Evolutionary conservation across 2,797 vertebrate species (phyloP).

Genomic region (Notolabrus celidotus): DNA sequence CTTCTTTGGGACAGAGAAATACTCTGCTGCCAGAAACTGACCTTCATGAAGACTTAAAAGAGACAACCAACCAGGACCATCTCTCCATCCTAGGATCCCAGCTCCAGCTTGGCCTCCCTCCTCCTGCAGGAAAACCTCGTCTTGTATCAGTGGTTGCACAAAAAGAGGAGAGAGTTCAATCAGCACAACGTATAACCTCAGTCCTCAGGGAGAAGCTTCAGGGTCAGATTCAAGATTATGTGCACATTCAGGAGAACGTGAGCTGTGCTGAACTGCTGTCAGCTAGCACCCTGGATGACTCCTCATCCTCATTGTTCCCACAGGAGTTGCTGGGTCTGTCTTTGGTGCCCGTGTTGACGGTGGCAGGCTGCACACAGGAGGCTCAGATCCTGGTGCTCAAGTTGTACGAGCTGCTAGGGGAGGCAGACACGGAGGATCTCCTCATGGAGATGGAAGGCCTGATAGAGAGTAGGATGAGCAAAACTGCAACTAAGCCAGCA

Average conservation of each 20-base stretch:
- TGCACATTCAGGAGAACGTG: constrained; percentile 61
- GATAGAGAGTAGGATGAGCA: constrained; percentile 68
- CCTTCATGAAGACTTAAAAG: constrained; percentile 13
- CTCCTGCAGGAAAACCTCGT: constrained; percentile 16
- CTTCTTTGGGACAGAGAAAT: constrained; percentile 36
- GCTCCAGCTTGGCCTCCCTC: constrained; percentile 16
- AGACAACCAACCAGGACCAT: constrained; percentile 28
- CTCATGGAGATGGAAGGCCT: constrained; percentile 79
- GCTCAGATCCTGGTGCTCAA: constrained; percentile 73
- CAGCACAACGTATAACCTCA: constrained; percentile 64
- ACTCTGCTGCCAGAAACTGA: constrained; percentile 22
- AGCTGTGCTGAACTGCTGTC: constrained; percentile 84
- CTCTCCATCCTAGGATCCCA: constrained; percentile 26
- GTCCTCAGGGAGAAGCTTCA: constrained; percentile 68
- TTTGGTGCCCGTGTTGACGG: constrained; percentile 85
- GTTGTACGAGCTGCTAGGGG: constrained; percentile 80
- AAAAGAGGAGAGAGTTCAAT: constrained; percentile 43
- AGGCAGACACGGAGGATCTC: constrained; percentile 76
- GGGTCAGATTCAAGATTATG: constrained; percentile 49
- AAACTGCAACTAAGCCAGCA: constrained; percentile 26
- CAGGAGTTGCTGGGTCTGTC: constrained; percentile 86
- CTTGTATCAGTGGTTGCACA: background rate
- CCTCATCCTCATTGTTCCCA: constrained; percentile 66
- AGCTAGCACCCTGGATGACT: constrained; percentile 76
- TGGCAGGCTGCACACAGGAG: constrained; percentile 81